phyloP scores from a whole-genome alignment of 2,797 vertebrate genomes.

The Astyanax mexicanus region DNA sequence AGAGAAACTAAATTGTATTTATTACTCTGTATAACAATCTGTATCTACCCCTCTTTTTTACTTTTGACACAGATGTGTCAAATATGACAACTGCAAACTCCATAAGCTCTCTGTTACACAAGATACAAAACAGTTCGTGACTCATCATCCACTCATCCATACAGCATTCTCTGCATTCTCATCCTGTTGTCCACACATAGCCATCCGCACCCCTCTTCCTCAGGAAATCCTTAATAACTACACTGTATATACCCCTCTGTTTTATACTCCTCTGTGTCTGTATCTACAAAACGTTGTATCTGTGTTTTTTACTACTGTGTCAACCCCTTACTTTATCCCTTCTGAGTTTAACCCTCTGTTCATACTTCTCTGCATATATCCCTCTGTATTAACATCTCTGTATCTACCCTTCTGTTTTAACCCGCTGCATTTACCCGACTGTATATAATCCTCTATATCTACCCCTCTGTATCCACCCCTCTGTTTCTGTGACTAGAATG shows the following conservation, averaged over 20 bases:
- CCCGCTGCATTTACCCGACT: not conserved
- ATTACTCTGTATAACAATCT: no score
- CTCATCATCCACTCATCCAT: not conserved
- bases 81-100: slow-evolving; percentile 11
- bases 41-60: no score
- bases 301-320: no score
- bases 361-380: not conserved
- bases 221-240: not conserved
- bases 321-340: not conserved
- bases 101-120: no score
- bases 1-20: no score
- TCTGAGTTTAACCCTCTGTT: not conserved
- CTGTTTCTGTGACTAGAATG: not conserved
- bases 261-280: not conserved
- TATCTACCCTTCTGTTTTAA: not conserved
- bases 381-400: no score
- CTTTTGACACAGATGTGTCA: no score
- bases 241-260: not conserved
- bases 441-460: not conserved
- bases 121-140: no score
- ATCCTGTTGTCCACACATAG: slow-evolving; percentile 5
- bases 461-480: not conserved
- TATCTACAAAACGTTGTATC: not conserved
- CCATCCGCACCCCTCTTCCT: not conserved
- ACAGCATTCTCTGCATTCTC: not conserved